A percentile compares a stretch with the other conserved stretches of the same genome.
phyloP scores from a whole-genome alignment of 2,888 invertebrate species.

The Mimachlamys varia region DNA sequence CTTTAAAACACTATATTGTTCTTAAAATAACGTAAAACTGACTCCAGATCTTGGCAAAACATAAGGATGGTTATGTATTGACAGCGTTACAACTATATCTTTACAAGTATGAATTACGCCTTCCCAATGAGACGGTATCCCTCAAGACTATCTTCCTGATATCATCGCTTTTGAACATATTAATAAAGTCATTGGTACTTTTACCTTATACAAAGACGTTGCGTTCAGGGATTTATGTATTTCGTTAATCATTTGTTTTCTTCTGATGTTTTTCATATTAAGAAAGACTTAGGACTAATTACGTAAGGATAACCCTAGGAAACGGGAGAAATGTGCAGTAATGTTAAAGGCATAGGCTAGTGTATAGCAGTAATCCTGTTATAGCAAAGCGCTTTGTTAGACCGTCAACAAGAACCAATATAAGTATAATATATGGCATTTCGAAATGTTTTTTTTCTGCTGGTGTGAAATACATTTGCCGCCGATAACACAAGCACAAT shows the following conservation, averaged over 20 bases:
- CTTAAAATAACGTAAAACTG: background rate
- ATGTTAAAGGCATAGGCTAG: no score
- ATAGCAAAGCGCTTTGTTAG: background rate
- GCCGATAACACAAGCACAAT: background rate
- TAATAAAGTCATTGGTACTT: background rate
- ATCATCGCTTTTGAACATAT: background rate
- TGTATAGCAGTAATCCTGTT: no score
- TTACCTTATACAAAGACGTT: background rate
- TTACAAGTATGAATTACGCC: background rate
- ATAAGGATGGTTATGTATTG: background rate
- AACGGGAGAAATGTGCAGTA: no score
- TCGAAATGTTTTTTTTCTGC: background rate
- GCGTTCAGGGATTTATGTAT: background rate
- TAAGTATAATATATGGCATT: background rate
- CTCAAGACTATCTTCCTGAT: background rate
- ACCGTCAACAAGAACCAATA: background rate
- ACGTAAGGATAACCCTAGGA: no score
- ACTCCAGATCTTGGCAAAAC: background rate
- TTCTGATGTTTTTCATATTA: no score
- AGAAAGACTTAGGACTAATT: no score
- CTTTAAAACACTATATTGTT: background rate
- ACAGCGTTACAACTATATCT: background rate
- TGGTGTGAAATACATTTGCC: conserved; percentile 12
- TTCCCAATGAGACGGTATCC: background rate
- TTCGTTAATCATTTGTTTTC: no score